These are phyloP conservation scores for Choloepus didactylus DNA, from an alignment of 2,797 vertebrate genomes.

Conservation along the genomic window DNA sequence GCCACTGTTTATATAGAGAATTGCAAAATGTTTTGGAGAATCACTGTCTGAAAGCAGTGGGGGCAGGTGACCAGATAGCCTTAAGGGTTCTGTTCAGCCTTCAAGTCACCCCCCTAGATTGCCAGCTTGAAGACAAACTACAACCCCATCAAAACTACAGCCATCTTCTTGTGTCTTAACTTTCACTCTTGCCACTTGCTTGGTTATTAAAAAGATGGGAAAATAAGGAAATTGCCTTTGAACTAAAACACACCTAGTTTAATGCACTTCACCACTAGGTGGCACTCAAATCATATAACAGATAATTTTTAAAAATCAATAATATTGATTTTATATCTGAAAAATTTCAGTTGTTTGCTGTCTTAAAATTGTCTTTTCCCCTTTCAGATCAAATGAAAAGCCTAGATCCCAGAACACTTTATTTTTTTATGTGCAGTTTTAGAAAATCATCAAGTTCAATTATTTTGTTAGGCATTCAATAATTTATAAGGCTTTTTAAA, in stretches of 20 bases:
- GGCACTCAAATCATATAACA: constrained; percentile 77
- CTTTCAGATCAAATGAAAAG: constrained; percentile 46
- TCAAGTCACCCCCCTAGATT: neutral
- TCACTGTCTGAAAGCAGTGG: neutral
- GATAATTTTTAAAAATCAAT: neutral
- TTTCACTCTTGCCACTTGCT: neutral
- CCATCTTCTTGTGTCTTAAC: neutral
- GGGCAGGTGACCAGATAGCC: neutral
- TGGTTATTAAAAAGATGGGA: neutral
- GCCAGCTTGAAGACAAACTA: neutral
- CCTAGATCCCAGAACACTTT: neutral
- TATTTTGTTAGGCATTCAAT: constrained; percentile 57
- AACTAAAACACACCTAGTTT: neutral
- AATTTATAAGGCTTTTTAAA: constrained; percentile 65
- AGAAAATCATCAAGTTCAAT: constrained; percentile 64
- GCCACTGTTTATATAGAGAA: neutral
- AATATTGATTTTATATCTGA: constrained; percentile 31
- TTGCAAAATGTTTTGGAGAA: neutral
- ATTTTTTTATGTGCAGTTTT: constrained; percentile 67
- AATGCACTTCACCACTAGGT: constrained; percentile 84
- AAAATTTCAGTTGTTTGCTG: constrained; percentile 67
- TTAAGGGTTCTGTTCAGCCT: neutral
- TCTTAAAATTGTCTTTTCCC: constrained; percentile 66
- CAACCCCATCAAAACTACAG: neutral
- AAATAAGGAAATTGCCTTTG: neutral